phyloP scores from a whole-genome alignment of 2,113 vertebrate species.

The Daboia siamensis region DNA sequence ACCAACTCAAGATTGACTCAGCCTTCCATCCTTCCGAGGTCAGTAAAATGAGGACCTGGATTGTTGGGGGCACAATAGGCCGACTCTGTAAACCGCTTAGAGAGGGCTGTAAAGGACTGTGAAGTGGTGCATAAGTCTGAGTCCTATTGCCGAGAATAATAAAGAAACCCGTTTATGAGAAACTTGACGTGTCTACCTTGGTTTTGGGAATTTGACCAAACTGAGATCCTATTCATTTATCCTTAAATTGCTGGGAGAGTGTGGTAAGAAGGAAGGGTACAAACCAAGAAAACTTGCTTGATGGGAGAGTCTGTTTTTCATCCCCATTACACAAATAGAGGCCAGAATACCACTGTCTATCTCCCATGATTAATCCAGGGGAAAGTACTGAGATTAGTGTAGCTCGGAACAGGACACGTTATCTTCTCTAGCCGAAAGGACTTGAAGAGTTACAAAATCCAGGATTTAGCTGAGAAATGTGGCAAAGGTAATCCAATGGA shows the following conservation, averaged over 20 bases:
- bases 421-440: neutral
- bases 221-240: neutral
- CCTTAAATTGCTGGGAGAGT: conserved; percentile 14
- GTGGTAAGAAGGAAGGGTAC: neutral
- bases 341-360: conserved; percentile 10
- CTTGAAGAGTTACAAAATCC: neutral
- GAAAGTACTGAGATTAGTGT: conserved; percentile 14
- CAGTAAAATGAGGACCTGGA: too few species aligned
- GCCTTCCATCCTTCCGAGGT: too few species aligned
- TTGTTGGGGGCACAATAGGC: too few species aligned
- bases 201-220: too few species aligned
- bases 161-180: too few species aligned
- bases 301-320: conserved; percentile 22
- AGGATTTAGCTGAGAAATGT: neutral
- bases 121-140: too few species aligned
- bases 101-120: too few species aligned
- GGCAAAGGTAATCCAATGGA: too few species aligned
- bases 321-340: conserved; percentile 52
- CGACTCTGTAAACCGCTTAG: too few species aligned
- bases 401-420: neutral
- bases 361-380: neutral
- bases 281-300: neutral
- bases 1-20: too few species aligned
- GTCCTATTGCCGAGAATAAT: too few species aligned
- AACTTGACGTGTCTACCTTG: too few species aligned